These are phyloP conservation scores for Torymus texanus DNA, from an alignment of 2,888 invertebrate genomes.

Conservation along the genomic window DNA sequence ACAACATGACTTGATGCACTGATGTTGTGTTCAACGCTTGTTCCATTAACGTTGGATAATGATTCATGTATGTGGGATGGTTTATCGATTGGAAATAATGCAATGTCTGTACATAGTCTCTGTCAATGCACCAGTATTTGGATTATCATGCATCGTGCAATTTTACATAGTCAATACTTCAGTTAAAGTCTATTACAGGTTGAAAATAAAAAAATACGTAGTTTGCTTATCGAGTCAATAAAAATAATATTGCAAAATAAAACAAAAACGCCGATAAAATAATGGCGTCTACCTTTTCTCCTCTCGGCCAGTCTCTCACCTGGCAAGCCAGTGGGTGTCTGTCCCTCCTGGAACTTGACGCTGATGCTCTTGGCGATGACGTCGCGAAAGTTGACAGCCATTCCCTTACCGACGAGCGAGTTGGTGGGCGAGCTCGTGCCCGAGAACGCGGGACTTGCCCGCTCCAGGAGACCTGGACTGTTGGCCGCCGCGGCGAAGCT, in stretches of 20 bases:
- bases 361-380: constrained; percentile 95
- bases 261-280: too few relatives aligned
- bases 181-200: too few relatives aligned
- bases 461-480: constrained; percentile 75
- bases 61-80: too few relatives aligned
- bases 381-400: constrained; percentile 85
- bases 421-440: constrained; percentile 76
- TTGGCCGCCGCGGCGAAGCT: constrained; percentile 68
- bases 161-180: constrained; percentile 26
- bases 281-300: too few relatives aligned
- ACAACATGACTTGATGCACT: constrained; percentile 77
- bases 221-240: too few relatives aligned
- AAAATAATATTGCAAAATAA: too few relatives aligned
- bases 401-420: constrained; percentile 76
- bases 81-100: too few relatives aligned
- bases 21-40: constrained; percentile 73
- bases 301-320: constrained; percentile 69
- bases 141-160: constrained; percentile 51
- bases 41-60: too few relatives aligned
- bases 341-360: constrained; percentile 84
- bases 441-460: constrained; percentile 76
- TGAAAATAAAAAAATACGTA: too few relatives aligned
- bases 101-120: too few relatives aligned
- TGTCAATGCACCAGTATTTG: not conserved
- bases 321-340: constrained; percentile 72